Evolutionary conservation across 2,797 vertebrate genomes (phyloP), one percentile per base, ranked within the genome.

Genomic region (Phalanger gymnotis): DNA sequence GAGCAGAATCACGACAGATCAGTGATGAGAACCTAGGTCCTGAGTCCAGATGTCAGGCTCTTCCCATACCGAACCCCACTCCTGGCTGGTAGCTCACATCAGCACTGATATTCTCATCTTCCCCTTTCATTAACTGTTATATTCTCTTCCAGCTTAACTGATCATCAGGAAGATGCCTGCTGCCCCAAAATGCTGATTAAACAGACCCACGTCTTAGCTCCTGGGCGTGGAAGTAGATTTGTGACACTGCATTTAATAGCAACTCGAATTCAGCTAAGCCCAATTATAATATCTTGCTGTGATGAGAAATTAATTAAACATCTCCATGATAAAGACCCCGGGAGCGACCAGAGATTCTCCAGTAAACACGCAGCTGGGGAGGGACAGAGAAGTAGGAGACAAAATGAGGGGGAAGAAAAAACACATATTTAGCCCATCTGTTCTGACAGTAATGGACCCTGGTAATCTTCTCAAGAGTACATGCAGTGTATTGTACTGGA

Each of bases 301-400:
- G 97, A 96, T 98, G 96, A 98, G 90, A 98, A 98, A 98, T 98
- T 98, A 98, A 98, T 98, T 98, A 98, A 98, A 97, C 92, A 97
- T 96, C 90, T 87, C 94, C 96, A 96, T 73, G 98, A 98, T 97
- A 98, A 98, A 98, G 98, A 97, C 53, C 94, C 97, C 97, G 98
- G 95, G 92, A 98, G 98, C 97, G 98, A 98, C 98, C 56, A 61
- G 92, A 98, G 54, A 96, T 52, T 96, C 94, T 95, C 97, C 97
- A 98, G 98, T 96, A 98, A 97, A 98, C 96, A 98, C 61, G 57
- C 57, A 58, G 54, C 1, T 13, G 95, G 92, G 92, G 94, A 90
- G 54, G 87, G 27, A 90, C 12, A 90, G 54, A 30, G 28, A 90
- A 54, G 56, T 66, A 73, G 57, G 96, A 97, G 95, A 51, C 95